Conservation (phyloP, 2,113 vertebrate genomes). For the Dasyprocta punctata region DNA sequence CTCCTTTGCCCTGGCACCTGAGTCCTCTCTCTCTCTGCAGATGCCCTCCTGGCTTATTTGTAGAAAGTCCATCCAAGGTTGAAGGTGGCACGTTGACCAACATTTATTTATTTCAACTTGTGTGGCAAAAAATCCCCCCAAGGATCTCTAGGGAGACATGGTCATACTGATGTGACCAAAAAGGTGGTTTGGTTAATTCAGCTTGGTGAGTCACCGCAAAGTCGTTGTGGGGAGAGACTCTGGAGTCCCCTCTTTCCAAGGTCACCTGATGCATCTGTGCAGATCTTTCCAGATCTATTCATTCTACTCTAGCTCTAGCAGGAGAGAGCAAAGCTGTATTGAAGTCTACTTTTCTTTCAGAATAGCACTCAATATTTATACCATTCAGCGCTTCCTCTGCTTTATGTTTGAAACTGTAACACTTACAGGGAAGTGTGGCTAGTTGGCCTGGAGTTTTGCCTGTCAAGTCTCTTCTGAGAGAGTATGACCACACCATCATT, state of each 20-base stretch:
- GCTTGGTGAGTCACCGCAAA: not conserved
- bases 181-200: not conserved
- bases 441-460: not conserved
- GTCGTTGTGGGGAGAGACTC: not conserved
- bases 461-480: not conserved
- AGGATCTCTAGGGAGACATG: not conserved
- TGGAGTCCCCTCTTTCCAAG: not conserved
- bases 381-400: not conserved
- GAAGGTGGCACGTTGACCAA: not conserved
- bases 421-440: not conserved
- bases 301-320: not conserved
- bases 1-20: not conserved
- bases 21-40: not conserved
- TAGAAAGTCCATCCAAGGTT: not conserved
- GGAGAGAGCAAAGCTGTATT: not conserved
- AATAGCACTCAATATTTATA: not conserved
- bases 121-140: not conserved
- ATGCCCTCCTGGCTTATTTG: not conserved
- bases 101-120: not conserved
- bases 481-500: not conserved
- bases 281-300: not conserved
- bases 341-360: not conserved
- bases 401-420: not conserved
- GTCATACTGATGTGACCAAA: not conserved
- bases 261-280: not conserved